Evolutionary conservation across 2,113 vertebrate species (phyloP).

Genomic region (Lamprologus ornatipinnis): DNA sequence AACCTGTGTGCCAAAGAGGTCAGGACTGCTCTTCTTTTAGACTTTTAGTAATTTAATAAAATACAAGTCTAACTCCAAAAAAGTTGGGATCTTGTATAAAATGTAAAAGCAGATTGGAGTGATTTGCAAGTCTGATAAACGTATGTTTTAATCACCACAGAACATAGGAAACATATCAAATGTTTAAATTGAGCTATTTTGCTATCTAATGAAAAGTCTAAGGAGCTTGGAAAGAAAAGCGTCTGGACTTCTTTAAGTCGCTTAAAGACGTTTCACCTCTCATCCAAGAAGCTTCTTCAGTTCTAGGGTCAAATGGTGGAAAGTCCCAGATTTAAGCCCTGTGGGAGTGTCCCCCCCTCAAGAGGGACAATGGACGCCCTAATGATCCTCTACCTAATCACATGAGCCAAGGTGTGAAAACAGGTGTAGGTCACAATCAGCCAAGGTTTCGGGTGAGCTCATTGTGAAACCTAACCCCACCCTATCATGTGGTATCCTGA

Average conservation of each 20-base stretch:
- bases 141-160: not conserved
- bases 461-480: not conserved
- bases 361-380: not conserved
- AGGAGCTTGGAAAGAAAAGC: not conserved
- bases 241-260: not conserved
- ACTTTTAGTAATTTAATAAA: not conserved
- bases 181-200: not conserved
- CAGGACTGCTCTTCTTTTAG: not conserved
- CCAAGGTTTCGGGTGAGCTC: not conserved
- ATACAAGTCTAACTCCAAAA: not conserved
- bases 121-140: not conserved
- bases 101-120: not conserved
- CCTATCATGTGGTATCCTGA: not conserved
- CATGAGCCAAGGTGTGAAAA: not conserved
- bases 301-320: not conserved
- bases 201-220: not conserved
- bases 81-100: not conserved
- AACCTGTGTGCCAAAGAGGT: not conserved
- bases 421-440: rapidly evolving
- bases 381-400: not conserved
- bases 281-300: not conserved
- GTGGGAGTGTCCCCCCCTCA: not conserved
- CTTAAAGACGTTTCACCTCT: not conserved
- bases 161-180: not conserved
- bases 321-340: not conserved